Evolutionary conservation across 2,888 invertebrate genomes (phyloP).

Genomic region (Lamproptera curius): DNA sequence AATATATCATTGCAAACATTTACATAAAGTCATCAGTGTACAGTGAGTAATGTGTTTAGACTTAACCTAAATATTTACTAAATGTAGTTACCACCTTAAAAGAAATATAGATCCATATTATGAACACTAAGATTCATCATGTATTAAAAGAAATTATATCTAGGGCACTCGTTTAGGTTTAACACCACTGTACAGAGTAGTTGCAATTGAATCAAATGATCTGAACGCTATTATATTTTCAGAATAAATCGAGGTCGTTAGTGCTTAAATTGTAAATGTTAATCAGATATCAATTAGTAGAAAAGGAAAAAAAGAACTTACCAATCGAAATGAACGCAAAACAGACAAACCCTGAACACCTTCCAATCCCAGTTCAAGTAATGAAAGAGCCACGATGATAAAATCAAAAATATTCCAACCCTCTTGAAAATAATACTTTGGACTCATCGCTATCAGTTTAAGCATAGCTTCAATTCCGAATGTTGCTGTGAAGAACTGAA

Average conservation of each 20-base stretch:
- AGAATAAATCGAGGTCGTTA: no score
- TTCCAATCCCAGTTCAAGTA: conserved; percentile 95
- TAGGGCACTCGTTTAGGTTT: no score
- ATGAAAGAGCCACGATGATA: conserved; percentile 96
- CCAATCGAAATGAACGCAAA: conserved; percentile 98
- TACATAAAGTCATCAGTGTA: conserved; percentile 30
- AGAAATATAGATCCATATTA: no score
- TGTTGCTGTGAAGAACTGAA: conserved; percentile 97
- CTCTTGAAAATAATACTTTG: conserved; percentile 97
- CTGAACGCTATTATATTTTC: no score
- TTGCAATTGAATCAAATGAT: no score
- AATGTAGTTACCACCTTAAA: background rate
- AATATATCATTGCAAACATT: conserved; percentile 69
- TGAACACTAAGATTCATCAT: no score
- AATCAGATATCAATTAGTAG: no score
- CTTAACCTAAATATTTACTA: background rate
- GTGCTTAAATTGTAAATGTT: no score
- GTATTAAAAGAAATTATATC: no score
- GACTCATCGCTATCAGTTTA: conserved; percentile 98
- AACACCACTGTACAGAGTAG: no score
- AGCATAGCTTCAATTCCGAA: conserved; percentile 96
- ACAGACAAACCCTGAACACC: conserved; percentile 98
- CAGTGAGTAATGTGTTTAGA: background rate
- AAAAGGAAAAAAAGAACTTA: conserved; percentile 68
- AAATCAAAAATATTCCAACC: conserved; percentile 99